Conservation (phyloP, 1,140 invertebrate genomes). For the Drosophila mojavensis region DNA sequence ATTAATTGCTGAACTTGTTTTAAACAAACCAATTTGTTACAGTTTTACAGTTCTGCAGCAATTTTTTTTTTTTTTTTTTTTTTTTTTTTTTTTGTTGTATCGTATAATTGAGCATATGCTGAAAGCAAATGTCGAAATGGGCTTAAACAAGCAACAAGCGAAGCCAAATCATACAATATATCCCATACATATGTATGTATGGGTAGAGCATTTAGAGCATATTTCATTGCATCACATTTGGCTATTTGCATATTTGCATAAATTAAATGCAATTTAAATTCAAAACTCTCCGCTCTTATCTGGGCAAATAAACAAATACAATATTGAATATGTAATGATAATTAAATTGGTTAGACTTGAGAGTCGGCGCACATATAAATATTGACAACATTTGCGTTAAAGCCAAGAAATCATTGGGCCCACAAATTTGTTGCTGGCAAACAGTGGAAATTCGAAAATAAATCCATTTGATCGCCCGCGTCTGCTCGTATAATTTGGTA, state of each 20-base stretch:
- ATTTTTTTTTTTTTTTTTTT: not conserved
- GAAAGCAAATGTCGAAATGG: not conserved
- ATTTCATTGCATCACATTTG: too few species aligned
- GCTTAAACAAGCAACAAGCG: too few species aligned
- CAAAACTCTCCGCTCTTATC: too few species aligned
- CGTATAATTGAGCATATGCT: not conserved
- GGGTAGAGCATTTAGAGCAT: too few species aligned
- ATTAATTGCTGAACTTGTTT: slow-evolving; percentile 4
- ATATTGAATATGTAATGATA: not conserved
- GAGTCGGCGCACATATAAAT: not conserved
- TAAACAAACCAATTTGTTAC: not conserved
- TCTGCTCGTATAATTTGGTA: slow-evolving; percentile 21
- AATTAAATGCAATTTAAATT: not conserved
- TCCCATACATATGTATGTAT: too few species aligned
- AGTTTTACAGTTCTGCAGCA: not conserved
- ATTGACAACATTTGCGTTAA: slow-evolving; percentile 6
- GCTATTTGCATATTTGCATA: not conserved
- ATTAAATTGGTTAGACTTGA: not conserved
- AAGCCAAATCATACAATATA: too few species aligned
- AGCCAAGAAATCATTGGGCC: not conserved
- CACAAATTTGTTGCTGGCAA: slow-evolving; percentile 11
- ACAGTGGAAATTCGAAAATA: slow-evolving; percentile 1
- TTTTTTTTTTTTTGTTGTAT: too few species aligned
- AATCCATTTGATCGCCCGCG: slow-evolving; percentile 3
- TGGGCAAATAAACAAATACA: too few species aligned